Base-by-base conservation (phyloP, 2,113 vertebrate species). In the Phoenicopterus ruber region DNA sequence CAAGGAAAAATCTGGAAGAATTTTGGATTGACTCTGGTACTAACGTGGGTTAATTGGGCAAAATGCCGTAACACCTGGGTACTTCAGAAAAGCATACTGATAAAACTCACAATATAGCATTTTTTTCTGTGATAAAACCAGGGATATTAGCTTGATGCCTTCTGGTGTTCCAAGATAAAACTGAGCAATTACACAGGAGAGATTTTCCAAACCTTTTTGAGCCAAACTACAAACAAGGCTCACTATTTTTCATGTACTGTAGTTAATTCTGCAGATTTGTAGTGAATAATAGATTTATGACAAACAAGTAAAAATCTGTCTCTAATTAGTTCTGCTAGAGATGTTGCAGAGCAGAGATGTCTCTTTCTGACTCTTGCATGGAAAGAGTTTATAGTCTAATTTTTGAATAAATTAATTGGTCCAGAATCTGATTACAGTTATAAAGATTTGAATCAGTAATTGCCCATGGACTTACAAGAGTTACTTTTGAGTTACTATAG, bases 251-350 rank as follows among this genome's bases (percentile, higher is more conserved):
- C 73, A 38, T 66, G 42, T 82, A 40, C 13, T 79, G 36, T 61
- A 73, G 74, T 82, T 88, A 87, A 87, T 91, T 95, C 70, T 84
- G 32, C 31, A 77, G 29, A 80, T 95, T 76, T 82, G 62, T 58
- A 93, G 42, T 1, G 7, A 93, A 82, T 90, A 93, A 95, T 86
- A 90, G 62, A 65, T 94, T 91, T 15, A 22, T 63, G 62, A 86
- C 58, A 93, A 95, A 67, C 49, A 91, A 70, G 32, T 73, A 17
- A 82, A 96, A 97, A 80, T 69, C 38, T 85, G 46, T 1, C 11
- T 88, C 54, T 90, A 95, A 95, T 93, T 94, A 94, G 81, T 96
- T 93, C 78, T 95, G 74, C 91, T 94, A 94, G 73, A 94, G 66
- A 62, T 54, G 61, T 65, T 80, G 54, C 22, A 66, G 65, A 69